These are phyloP conservation scores for Puma concolor DNA, from an alignment of 2,113 vertebrate genomes.

Conservation along the genomic window DNA sequence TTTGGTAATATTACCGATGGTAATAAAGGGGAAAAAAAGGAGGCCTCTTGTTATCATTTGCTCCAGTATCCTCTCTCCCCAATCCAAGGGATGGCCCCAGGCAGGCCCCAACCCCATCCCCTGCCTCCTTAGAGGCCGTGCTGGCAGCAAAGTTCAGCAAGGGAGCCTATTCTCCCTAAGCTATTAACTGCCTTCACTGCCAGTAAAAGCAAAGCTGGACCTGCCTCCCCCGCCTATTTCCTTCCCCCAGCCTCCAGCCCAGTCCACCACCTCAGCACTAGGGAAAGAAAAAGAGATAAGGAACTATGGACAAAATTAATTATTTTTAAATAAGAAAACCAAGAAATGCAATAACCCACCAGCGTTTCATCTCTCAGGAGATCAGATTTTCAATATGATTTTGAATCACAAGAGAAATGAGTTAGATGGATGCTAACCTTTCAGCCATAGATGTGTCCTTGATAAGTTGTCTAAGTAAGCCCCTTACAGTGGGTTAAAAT, in stretches of 20 bases:
- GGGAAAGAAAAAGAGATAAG: neutral
- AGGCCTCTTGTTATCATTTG: neutral
- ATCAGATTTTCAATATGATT: neutral
- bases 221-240: neutral
- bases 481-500: neutral
- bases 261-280: neutral
- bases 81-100: neutral
- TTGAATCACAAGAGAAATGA: constrained; percentile 27
- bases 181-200: neutral
- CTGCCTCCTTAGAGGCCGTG: neutral
- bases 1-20: neutral
- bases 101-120: neutral
- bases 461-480: neutral
- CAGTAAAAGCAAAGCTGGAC: neutral
- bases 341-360: constrained; percentile 44
- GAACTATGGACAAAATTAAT: constrained; percentile 19
- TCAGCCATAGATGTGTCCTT: neutral
- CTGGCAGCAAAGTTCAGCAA: neutral
- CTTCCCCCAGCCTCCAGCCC: neutral
- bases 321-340: constrained; percentile 40
- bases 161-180: neutral
- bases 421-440: constrained; percentile 5
- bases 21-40: neutral
- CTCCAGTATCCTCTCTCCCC: neutral
- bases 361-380: constrained; percentile 23